phyloP scores from a whole-genome alignment of 2,113 vertebrate species.

The Myrmecophaga tridactyla region DNA sequence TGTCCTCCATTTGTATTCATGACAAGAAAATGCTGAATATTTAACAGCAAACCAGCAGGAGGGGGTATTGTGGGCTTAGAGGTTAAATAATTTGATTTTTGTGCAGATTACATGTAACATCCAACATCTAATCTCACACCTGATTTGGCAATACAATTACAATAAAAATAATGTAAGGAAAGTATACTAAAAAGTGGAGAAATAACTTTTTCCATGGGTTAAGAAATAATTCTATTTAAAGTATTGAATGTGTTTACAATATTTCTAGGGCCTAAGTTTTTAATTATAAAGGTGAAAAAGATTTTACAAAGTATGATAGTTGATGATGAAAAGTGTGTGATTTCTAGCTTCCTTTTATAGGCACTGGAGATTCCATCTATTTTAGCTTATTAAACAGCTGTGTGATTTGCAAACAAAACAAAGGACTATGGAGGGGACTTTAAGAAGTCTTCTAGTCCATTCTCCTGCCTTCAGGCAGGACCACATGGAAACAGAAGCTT shows the following conservation, averaged over 20 bases:
- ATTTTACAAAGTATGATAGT: neutral
- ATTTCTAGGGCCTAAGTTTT: neutral
- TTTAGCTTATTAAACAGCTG: neutral
- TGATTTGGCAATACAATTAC: conserved; percentile 84
- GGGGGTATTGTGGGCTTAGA: conserved; percentile 90
- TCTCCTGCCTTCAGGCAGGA: conserved; percentile 49
- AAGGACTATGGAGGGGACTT: neutral
- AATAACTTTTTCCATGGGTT: conserved; percentile 30
- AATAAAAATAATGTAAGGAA: conserved; percentile 81
- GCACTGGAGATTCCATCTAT: neutral
- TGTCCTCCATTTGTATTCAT: conserved; percentile 99
- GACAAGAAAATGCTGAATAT: conserved; percentile 95
- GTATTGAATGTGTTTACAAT: neutral
- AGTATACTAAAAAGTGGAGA: conserved; percentile 51
- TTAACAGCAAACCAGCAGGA: conserved; percentile 94
- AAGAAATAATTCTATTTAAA: conserved; percentile 37
- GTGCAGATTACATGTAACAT: conserved; percentile 95
- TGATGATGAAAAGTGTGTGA: neutral
- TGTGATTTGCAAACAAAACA: neutral
- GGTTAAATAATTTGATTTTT: conserved; percentile 99
- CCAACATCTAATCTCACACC: conserved; percentile 91
- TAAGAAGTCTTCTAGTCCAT: conserved; percentile 10
- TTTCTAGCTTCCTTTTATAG: neutral
- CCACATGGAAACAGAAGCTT: conserved; percentile 56
- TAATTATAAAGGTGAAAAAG: neutral